Evolutionary conservation across 2,888 invertebrate species (phyloP).

Genomic region (Lagria hirta): DNA sequence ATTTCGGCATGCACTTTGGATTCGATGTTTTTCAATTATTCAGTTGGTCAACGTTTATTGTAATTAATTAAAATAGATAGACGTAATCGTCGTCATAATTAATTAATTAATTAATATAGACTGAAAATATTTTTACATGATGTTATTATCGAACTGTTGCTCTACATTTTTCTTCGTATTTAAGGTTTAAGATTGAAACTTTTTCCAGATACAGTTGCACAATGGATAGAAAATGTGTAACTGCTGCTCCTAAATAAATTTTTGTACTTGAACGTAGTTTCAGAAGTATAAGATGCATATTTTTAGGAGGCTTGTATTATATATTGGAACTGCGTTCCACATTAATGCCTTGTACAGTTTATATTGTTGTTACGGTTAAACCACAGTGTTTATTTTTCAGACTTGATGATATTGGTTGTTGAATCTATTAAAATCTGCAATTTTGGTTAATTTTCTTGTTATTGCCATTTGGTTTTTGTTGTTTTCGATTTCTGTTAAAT

Average conservation of each 20-base stretch:
- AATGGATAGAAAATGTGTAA: conserved; percentile 12
- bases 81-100: no score
- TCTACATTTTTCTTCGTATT: conserved; percentile 24
- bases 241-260: conserved; percentile 9
- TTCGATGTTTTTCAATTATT: conserved; percentile 31
- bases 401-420: conserved; percentile 25
- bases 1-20: conserved; percentile 40
- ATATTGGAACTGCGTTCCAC: conserved; percentile 17
- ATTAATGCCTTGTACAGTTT: conserved; percentile 28
- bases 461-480: conserved; percentile 14
- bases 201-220: conserved; percentile 14
- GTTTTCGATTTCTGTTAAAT: conserved; percentile 18
- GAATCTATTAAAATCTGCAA: conserved; percentile 13
- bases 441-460: conserved; percentile 22
- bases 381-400: conserved; percentile 23
- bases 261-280: conserved; percentile 19
- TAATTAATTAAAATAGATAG: no score
- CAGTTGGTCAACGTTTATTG: conserved; percentile 22
- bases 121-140: conserved; percentile 45
- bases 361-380: conserved; percentile 28
- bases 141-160: conserved; percentile 41
- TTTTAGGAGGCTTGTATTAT: conserved; percentile 12
- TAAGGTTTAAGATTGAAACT: conserved; percentile 18
- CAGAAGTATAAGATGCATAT: conserved; percentile 5
- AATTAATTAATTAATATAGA: no score